Base-by-base conservation (phyloP, 2,113 vertebrate species). In the Oryzias curvinotus region DNA sequence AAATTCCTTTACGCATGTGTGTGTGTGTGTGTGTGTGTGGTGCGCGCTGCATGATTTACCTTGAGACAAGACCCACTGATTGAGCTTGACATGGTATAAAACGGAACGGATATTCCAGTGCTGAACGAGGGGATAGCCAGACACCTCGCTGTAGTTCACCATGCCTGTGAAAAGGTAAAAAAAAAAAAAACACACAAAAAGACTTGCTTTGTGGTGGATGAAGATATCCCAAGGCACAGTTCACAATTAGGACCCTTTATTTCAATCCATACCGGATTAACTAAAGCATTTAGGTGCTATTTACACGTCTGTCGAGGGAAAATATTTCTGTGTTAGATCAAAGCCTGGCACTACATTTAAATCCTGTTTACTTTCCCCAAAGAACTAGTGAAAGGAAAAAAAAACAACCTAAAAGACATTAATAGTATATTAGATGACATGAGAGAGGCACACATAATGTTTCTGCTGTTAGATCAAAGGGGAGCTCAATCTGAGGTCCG, bases 131-230 rank as follows among this genome's bases (percentile, higher is more conserved):
- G 97, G 97, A 60, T 98, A 99, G 1, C 97, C 97, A 0, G 96
- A 93, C 48, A 99, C 96, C 83, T 98, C 97, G 0, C 97, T 99
- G 94, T 96, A 99, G 91, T 99, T 99, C 80, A 99, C 97, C 96
- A 98, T 96, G 5, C 85, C 89, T 90, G 77, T 15, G 62, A 26
- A 2, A 30, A 23, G 14, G 83, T 1, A 75, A 5, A 67, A 5
- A 58, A 5, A 50, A 49, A 5, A 67, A 5, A 58, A 5, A 50
- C 46, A 56, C 48, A 12, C 62, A 7, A 14, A 7, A 57, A 46
- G 21, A 25, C 36, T 62, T n/a, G 15, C 17, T 7, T 30, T 30
- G 7, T 36, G 10, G 12, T 12, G 36, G 36, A 64, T 14, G 4
- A 14, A 15, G 30, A 2, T 4, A 19, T 15, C 55, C n/a, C 41